phyloP scores from a whole-genome alignment of 53 echinoderm and acorn worm species.

The Paelopatides confundens region DNA sequence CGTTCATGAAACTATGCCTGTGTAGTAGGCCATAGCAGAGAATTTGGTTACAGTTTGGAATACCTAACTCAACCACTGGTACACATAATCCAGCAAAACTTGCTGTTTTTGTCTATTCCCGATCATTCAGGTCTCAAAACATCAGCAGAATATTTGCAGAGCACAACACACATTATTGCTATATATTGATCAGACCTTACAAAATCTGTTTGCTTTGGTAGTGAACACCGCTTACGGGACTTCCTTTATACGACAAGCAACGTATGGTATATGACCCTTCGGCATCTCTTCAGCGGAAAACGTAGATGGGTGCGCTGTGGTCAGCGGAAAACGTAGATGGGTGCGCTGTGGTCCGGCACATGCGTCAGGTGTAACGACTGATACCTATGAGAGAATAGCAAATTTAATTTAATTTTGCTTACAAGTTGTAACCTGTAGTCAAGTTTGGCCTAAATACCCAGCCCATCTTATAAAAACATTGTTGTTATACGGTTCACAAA shows the following conservation, averaged over 20 bases:
- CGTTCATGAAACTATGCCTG: too few species aligned
- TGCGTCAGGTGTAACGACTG: slow-evolving; percentile 95
- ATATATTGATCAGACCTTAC: neutral
- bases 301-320: slow-evolving; percentile 97
- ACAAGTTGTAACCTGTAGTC: too few species aligned
- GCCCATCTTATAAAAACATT: too few species aligned
- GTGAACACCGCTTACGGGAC: neutral
- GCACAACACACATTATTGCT: slow-evolving; percentile 43
- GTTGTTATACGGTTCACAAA: too few species aligned
- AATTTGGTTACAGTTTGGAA: too few species aligned
- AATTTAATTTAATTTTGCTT: neutral
- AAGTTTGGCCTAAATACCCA: too few species aligned
- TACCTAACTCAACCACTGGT: too few species aligned
- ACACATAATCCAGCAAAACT: too few species aligned
- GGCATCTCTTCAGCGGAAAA: slow-evolving; percentile 69
- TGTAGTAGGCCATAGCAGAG: too few species aligned
- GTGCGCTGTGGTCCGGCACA: slow-evolving; percentile 92
- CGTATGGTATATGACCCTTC: neutral
- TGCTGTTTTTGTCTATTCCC: neutral
- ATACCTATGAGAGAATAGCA: slow-evolving; percentile 64
- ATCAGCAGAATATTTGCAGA: neutral
- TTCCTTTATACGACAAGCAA: neutral
- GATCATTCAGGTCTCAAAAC: neutral
- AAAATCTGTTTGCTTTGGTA: neutral
- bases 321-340: slow-evolving; percentile 96